These are phyloP conservation scores for Cantharis nigra DNA, from an alignment of 2,888 invertebrate species.

Conservation along the genomic window DNA sequence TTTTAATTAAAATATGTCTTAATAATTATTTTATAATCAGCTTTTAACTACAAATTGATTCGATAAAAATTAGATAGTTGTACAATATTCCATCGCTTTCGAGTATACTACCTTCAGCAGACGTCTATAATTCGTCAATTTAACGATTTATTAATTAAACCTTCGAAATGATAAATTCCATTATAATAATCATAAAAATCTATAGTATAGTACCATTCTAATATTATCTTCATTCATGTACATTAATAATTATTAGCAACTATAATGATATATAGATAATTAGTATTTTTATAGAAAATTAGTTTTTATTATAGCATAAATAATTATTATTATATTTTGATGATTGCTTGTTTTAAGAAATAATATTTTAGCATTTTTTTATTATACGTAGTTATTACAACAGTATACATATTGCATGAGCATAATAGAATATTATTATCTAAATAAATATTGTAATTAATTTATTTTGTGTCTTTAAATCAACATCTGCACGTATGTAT, in stretches of 20 bases:
- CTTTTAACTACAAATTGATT: too few species aligned
- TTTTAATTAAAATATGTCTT: too few species aligned
- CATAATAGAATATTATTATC: background rate
- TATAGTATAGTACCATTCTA: background rate
- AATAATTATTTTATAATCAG: too few species aligned
- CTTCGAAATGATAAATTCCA: too few species aligned
- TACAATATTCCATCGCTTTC: too few species aligned
- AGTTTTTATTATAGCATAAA: background rate
- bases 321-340: background rate
- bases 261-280: background rate
- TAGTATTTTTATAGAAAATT: background rate
- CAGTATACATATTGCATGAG: background rate
- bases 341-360: background rate
- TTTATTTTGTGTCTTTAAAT: constrained; percentile 16
- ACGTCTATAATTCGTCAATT: too few species aligned
- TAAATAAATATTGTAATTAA: background rate
- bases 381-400: background rate
- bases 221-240: background rate
- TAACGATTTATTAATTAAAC: too few species aligned
- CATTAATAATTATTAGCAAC: background rate
- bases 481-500: constrained; percentile 37
- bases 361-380: background rate
- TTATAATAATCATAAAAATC: background rate
- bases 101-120: too few species aligned
- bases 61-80: too few species aligned